These are phyloP conservation scores for Drosophila sulfurigaster DNA, from an alignment of 1,140 invertebrate genomes.

Conservation along the genomic window DNA sequence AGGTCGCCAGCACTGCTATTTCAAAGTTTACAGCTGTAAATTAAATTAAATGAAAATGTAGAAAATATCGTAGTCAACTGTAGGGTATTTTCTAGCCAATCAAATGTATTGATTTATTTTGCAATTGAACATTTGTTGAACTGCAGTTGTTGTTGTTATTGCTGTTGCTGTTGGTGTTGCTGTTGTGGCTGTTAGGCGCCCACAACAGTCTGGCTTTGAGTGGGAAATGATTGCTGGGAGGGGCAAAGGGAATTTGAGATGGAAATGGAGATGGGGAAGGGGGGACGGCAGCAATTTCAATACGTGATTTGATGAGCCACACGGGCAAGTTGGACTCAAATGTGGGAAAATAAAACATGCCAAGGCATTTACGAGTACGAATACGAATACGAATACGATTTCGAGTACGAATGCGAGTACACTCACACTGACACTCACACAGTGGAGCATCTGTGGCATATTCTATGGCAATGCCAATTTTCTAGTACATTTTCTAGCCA, in stretches of 20 bases:
- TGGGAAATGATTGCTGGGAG: background rate
- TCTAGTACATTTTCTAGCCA: slow-evolving; percentile 47
- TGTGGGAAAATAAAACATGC: slow-evolving; percentile 43
- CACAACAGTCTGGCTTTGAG: slow-evolving; percentile 7
- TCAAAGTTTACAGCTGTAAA: no score
- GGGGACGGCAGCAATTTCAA: slow-evolving; percentile 10
- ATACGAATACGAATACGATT: slow-evolving; percentile 6
- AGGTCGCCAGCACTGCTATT: no score
- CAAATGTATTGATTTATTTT: background rate
- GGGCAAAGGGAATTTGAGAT: background rate
- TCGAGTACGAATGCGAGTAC: background rate
- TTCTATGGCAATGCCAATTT: slow-evolving; percentile 44
- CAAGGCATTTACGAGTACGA: slow-evolving; percentile 29
- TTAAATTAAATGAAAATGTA: no score
- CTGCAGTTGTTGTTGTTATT: background rate
- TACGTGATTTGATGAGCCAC: slow-evolving; percentile 36
- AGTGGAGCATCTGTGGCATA: background rate
- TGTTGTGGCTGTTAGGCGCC: slow-evolving; percentile 17
- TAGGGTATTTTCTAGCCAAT: background rate
- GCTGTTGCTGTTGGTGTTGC: background rate
- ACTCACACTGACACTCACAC: slow-evolving; percentile 14
- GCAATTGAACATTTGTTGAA: slow-evolving; percentile 7
- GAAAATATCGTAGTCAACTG: no score
- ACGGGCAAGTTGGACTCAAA: slow-evolving; percentile 7
- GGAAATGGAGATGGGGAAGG: background rate